phyloP scores from a whole-genome alignment of 1,140 invertebrate species.

The Zophobas atratus region DNA sequence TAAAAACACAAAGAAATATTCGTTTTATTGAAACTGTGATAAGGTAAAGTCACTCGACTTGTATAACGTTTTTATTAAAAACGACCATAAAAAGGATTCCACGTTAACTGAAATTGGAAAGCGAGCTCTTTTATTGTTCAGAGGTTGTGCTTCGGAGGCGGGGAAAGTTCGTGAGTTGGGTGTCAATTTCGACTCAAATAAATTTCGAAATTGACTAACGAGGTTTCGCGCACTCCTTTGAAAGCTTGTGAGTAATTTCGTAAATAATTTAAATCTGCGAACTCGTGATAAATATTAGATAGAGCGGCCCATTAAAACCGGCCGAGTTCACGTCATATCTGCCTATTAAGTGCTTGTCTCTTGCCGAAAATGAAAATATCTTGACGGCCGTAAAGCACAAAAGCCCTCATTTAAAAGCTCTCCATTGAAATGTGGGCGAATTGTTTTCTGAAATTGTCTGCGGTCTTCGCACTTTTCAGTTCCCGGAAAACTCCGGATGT shows the following conservation, averaged over 20 bases:
- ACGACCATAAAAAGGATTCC: conserved; percentile 31
- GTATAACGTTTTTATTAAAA: conserved; percentile 43
- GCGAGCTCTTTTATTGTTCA: conserved; percentile 22
- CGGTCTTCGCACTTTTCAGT: conserved; percentile 16
- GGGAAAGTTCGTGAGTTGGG: no score
- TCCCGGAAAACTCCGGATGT: conserved; percentile 4
- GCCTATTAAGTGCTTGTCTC: not conserved
- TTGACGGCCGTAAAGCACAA: conserved; percentile 3
- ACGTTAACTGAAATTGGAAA: conserved; percentile 30
- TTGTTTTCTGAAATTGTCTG: conserved; percentile 17
- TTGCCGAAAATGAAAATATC: not conserved
- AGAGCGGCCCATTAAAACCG: not conserved
- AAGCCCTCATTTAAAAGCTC: conserved; percentile 11
- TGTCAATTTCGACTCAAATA: no score
- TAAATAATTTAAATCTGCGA: not conserved
- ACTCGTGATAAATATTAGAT: not conserved
- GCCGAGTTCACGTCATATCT: not conserved
- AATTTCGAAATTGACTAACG: not conserved
- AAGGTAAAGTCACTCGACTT: conserved; percentile 23
- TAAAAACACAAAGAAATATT: conserved; percentile 14
- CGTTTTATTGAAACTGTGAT: conserved; percentile 36
- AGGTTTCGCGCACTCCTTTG: not conserved
- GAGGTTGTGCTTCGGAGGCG: not conserved
- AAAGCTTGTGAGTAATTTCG: not conserved
- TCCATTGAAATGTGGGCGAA: conserved; percentile 16